phyloP scores from a whole-genome alignment of 2,888 invertebrate species.

The Aspidiotus rigidus region DNA sequence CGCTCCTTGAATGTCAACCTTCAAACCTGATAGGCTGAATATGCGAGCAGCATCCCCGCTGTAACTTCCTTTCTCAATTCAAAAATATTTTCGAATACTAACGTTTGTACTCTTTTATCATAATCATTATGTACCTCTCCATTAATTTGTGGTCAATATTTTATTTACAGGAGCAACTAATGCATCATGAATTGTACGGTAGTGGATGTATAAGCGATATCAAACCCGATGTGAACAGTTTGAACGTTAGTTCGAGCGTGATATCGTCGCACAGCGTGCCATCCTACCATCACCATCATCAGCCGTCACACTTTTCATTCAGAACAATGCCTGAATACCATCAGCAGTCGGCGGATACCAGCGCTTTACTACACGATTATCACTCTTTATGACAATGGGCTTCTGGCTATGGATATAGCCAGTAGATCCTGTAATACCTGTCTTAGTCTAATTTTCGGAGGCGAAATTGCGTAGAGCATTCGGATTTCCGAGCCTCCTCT shows the following conservation, averaged over 20 bases:
- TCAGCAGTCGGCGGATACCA: slow-evolving; percentile 30
- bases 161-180: slow-evolving; percentile 37
- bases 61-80: too few relatives aligned
- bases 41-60: too few relatives aligned
- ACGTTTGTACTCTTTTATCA: too few relatives aligned
- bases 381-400: slow-evolving; percentile 43
- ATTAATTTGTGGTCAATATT: slow-evolving; percentile 9
- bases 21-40: too few relatives aligned
- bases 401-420: slow-evolving; percentile 41
- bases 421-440: slow-evolving; percentile 35
- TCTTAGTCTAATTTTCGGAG: too few relatives aligned
- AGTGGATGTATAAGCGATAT: slow-evolving; percentile 35
- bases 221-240: slow-evolving; percentile 34
- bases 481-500: too few relatives aligned
- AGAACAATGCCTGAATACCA: slow-evolving; percentile 29
- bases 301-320: slow-evolving; percentile 30
- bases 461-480: too few relatives aligned
- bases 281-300: slow-evolving; percentile 36
- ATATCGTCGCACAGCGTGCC: slow-evolving; percentile 29
- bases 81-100: too few relatives aligned
- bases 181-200: slow-evolving; percentile 38
- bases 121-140: too few relatives aligned
- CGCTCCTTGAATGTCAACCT: too few relatives aligned
- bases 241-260: slow-evolving; percentile 32
- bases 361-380: slow-evolving; percentile 41